Evolutionary conservation across 1,140 invertebrate genomes (phyloP).

Genomic region (Plectus sambesii): DNA sequence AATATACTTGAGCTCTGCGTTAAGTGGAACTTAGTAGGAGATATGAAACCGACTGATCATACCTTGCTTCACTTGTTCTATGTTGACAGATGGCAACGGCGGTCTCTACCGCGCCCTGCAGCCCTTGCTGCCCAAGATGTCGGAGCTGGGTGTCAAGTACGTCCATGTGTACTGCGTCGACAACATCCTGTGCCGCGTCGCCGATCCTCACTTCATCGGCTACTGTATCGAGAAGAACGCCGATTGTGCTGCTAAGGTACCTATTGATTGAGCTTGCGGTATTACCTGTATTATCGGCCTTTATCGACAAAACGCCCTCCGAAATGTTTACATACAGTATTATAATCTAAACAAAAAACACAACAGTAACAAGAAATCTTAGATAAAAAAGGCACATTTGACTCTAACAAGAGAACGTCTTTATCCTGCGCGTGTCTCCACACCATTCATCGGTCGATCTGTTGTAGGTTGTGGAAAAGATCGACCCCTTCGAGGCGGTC

Average conservation of each 20-base stretch:
- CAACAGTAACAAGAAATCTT: no score
- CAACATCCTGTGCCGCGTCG: constrained; percentile 94
- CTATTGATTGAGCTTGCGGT: constrained; percentile 11
- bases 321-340: constrained; percentile 5
- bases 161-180: constrained; percentile 95
- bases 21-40: no score
- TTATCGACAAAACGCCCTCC: constrained; percentile 1
- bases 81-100: constrained; percentile 74
- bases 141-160: constrained; percentile 67
- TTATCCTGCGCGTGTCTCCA: background rate
- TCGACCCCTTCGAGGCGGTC: constrained; percentile 75
- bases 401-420: no score
- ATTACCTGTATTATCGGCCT: background rate
- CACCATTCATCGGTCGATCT: background rate
- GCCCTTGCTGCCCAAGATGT: constrained; percentile 46
- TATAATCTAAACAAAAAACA: no score
- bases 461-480: constrained; percentile 73
- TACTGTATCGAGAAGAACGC: constrained; percentile 76
- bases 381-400: no score
- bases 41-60: no score
- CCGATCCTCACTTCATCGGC: constrained; percentile 90
- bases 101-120: constrained; percentile 74
- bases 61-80: constrained; percentile 8
- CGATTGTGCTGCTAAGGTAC: constrained; percentile 81
- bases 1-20: no score